Conservation (phyloP, 2,888 invertebrate species). For the Rhagonycha lutea region DNA sequence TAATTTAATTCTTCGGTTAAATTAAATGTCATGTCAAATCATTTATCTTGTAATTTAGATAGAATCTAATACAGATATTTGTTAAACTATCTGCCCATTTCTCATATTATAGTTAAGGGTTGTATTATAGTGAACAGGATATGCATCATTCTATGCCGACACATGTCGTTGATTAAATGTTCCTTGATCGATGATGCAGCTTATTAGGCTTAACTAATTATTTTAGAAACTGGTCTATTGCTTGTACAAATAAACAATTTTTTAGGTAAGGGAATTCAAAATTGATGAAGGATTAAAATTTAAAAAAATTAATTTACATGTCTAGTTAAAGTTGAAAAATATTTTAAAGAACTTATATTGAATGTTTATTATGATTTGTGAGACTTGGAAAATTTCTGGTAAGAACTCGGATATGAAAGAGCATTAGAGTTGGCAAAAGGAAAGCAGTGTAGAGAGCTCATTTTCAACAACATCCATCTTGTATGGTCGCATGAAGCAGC, state of each 20-base stretch:
- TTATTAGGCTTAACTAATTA: conserved; percentile 6
- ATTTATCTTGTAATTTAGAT: not conserved
- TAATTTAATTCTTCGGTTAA: not conserved
- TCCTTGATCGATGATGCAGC: conserved; percentile 13
- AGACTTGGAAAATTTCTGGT: conserved; percentile 17
- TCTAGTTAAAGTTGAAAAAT: not conserved
- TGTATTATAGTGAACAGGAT: not conserved
- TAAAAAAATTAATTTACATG: not conserved
- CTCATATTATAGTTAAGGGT: not conserved
- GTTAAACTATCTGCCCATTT: not conserved
- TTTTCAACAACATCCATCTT: conserved; percentile 53
- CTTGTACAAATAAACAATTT: not conserved
- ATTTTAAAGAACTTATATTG: not conserved
- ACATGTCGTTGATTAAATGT: conserved; percentile 18
- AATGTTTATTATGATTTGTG: conserved; percentile 25
- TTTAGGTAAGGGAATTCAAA: not conserved
- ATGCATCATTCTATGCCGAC: conserved; percentile 16
- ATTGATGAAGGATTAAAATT: not conserved
- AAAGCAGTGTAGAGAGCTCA: conserved; percentile 46
- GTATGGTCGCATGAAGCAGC: conserved; percentile 51
- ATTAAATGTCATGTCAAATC: not conserved
- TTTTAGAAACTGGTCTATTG: not conserved
- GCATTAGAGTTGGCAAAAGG: conserved; percentile 25
- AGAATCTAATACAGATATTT: not conserved
- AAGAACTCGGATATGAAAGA: conserved; percentile 29